Conservation (phyloP, 1,140 invertebrate species). For the Goniozus legneri region DNA sequence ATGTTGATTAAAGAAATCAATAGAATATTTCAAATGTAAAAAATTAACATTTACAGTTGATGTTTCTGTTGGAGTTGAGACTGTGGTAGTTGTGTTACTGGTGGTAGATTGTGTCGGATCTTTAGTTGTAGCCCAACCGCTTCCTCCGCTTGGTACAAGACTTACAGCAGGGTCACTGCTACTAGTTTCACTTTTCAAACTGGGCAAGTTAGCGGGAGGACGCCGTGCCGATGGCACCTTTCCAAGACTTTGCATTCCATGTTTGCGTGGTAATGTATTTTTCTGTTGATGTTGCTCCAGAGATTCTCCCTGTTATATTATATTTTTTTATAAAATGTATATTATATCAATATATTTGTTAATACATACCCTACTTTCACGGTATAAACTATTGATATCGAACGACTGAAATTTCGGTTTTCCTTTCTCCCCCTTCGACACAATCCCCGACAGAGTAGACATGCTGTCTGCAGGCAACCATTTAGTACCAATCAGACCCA, state of each 20-base stretch:
- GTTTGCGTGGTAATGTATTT: slow-evolving; percentile 86
- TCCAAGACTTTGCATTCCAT: slow-evolving; percentile 98
- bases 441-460: slow-evolving; percentile 80
- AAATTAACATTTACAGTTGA: slow-evolving; percentile 33
- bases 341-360: slow-evolving; percentile 10
- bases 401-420: slow-evolving; percentile 93
- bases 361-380: slow-evolving; percentile 73
- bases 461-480: slow-evolving; percentile 83
- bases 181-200: slow-evolving; percentile 90
- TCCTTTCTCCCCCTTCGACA: slow-evolving; percentile 86
- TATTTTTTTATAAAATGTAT: slow-evolving; percentile 10
- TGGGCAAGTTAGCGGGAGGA: slow-evolving; percentile 94
- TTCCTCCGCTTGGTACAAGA: slow-evolving; percentile 69
- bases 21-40: slow-evolving; percentile 5
- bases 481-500: slow-evolving; percentile 75
- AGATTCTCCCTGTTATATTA: slow-evolving; percentile 70
- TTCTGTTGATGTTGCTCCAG: slow-evolving; percentile 82
- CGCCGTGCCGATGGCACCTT: slow-evolving; percentile 93
- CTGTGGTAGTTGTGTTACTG: slow-evolving; percentile 44
- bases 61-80: slow-evolving; percentile 40
- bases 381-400: slow-evolving; percentile 96
- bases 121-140: slow-evolving; percentile 67
- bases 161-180: slow-evolving; percentile 71
- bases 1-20: slow-evolving; percentile 7
- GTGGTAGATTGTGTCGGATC: slow-evolving; percentile 43